Conservation (phyloP, 2,888 invertebrate species). For the Drosophila borealis region DNA sequence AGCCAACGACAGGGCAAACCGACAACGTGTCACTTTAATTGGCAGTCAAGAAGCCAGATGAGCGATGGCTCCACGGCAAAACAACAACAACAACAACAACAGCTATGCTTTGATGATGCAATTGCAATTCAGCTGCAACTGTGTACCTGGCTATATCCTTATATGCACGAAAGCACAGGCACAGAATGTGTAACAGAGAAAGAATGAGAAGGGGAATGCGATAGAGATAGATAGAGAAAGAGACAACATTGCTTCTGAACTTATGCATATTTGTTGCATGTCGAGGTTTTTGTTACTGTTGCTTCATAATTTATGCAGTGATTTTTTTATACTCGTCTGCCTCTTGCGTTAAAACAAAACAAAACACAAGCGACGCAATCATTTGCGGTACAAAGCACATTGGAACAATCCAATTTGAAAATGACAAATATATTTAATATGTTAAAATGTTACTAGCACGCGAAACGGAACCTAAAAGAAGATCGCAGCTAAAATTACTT, state of each 20-base stretch:
- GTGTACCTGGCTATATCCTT: constrained; percentile 7
- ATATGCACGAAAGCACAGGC: background rate
- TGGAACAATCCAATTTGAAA: background rate
- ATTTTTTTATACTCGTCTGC: constrained; percentile 53
- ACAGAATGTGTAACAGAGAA: background rate
- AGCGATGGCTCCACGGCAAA: constrained; percentile 30
- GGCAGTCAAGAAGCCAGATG: constrained; percentile 57
- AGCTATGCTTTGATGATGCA: constrained; percentile 25
- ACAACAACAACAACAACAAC: constrained; percentile 9
- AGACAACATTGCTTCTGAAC: constrained; percentile 23
- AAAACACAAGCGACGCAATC: constrained; percentile 44
- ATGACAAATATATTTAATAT: background rate
- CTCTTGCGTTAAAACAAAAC: constrained; percentile 58
- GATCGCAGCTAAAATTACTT: too few species aligned
- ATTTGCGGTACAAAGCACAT: constrained; percentile 23
- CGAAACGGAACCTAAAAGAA: too few species aligned
- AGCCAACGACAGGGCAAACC: constrained; percentile 63
- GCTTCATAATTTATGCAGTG: constrained; percentile 67
- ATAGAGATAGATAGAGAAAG: background rate
- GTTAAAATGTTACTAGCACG: too few species aligned
- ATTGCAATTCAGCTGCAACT: constrained; percentile 37
- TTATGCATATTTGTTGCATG: constrained; percentile 69
- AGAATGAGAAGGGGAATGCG: background rate
- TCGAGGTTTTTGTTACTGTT: constrained; percentile 34
- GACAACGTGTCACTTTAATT: constrained; percentile 68